These are phyloP conservation scores for Strigamia crassipes DNA, from an alignment of 2,888 invertebrate species.

Conservation along the genomic window DNA sequence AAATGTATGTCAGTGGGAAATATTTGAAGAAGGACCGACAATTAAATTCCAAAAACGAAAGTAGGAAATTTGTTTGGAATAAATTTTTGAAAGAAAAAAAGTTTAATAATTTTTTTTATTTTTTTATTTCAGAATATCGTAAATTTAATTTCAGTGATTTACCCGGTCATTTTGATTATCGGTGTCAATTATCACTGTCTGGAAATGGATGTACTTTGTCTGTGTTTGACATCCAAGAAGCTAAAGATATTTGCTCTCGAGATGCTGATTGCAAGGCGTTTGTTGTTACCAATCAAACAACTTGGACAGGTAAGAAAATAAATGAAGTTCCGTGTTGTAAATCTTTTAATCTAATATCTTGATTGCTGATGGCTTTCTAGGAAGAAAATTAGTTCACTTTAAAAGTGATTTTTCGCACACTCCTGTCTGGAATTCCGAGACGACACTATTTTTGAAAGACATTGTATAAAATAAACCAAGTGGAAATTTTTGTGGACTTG, in stretches of 20 bases:
- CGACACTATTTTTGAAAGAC: background rate
- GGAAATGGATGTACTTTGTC: slow-evolving; percentile 58
- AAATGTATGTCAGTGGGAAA: slow-evolving; percentile 54
- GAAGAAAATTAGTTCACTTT: slow-evolving; percentile 39
- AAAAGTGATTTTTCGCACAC: slow-evolving; percentile 41
- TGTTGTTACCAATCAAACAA: slow-evolving; percentile 55
- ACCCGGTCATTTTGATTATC: slow-evolving; percentile 58
- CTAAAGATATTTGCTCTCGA: slow-evolving; percentile 57
- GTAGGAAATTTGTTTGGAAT: background rate
- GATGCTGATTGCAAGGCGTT: slow-evolving; percentile 57
- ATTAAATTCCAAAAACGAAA: background rate
- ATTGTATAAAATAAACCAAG: background rate
- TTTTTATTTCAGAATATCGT: slow-evolving; percentile 8
- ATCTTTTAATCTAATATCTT: background rate
- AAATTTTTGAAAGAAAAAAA: too few relatives aligned
- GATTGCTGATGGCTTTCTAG: background rate
- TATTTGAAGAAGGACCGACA: slow-evolving; percentile 53
- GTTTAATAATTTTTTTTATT: background rate
- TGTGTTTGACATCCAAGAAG: slow-evolving; percentile 57
- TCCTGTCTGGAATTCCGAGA: background rate
- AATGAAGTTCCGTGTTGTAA: background rate
- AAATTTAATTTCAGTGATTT: slow-evolving; percentile 53
- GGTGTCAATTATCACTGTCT: slow-evolving; percentile 57
- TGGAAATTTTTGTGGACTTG: background rate
- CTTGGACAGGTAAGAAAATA: slow-evolving; percentile 57